These are phyloP conservation scores for Ictalurus furcatus DNA, from an alignment of 2,113 vertebrate genomes.

Conservation along the genomic window DNA sequence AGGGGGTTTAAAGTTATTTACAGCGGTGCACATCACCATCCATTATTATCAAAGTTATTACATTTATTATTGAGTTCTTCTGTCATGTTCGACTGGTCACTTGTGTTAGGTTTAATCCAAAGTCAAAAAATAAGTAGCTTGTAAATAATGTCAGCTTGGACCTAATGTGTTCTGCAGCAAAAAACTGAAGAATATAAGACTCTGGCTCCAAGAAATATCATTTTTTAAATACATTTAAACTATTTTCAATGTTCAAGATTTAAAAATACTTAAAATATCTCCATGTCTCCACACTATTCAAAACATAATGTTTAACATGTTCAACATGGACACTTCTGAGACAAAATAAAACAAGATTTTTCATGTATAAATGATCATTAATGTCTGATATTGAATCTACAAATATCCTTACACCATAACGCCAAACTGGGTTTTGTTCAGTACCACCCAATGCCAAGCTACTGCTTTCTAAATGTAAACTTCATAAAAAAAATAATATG, in stretches of 20 bases:
- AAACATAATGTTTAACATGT: not conserved
- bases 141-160: not conserved
- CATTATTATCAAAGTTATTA: not conserved
- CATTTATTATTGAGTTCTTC: not conserved
- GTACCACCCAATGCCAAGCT: conserved; percentile 59
- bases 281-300: not conserved
- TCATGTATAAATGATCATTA: conserved; percentile 62
- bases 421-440: conserved; percentile 27
- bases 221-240: too few relatives aligned
- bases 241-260: too few relatives aligned
- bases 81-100: not conserved
- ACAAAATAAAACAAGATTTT: not conserved
- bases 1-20: not conserved
- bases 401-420: conserved; percentile 40
- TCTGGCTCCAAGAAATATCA: not conserved
- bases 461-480: conserved; percentile 65
- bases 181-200: not conserved
- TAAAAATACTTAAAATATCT: too few relatives aligned
- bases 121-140: not conserved
- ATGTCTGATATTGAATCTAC: conserved; percentile 55
- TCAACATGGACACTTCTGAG: not conserved
- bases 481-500: conserved; percentile 74
- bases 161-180: not conserved
- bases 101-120: not conserved
- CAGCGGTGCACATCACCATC: not conserved